Base-by-base conservation (phyloP, 1,140 invertebrate genomes). In the Zaprionus ornatus region DNA sequence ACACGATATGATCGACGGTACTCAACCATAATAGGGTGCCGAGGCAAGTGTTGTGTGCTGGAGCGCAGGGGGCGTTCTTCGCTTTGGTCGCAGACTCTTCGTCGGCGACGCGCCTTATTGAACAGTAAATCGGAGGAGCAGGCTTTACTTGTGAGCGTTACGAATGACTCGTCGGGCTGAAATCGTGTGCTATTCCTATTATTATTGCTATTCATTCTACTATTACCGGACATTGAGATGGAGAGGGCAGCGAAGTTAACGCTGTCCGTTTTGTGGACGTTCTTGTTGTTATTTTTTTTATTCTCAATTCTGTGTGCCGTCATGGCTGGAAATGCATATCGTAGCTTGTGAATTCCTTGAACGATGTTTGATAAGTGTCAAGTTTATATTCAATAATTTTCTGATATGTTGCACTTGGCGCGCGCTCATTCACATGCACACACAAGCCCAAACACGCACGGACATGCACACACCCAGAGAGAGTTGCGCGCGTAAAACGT, bases 401-500 rank as follows among this genome's bases (percentile, higher is more conserved):
- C 45, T 64, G 85, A 88, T 88, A 88, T 90, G 86, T 85, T 90
- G 84, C 84, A 87, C 77, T 90, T 90, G 75, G 76, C 69, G 76
- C 78, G 81, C 79, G 82, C 85, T 90, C 85, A 90, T 35, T 64
- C 72, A 70, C 62, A 48, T 40, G 4, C 62, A n/a, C 59, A 56
- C 66, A 55, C 64, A 68, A 42, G 15, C 42, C 42, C 37, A 52
- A 64, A 25, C 6, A 61, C 54, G 57, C 55, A 73, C 59, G n/a
- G 54, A 65, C 76, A 64, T 66, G 32, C 37, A 25, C 77, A 54
- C 59, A 55, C 81, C 57, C 77, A 75, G 52, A 76, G 17, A 63
- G 67, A 83, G 86, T 90, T 90, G 85, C 86, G 86, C 85, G 85
- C 85, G 85, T 90, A 90, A 81, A 90, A 88, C 84, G 84, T 88